Conservation (phyloP, 2,113 vertebrate genomes). For the Nerophis ophidion region DNA sequence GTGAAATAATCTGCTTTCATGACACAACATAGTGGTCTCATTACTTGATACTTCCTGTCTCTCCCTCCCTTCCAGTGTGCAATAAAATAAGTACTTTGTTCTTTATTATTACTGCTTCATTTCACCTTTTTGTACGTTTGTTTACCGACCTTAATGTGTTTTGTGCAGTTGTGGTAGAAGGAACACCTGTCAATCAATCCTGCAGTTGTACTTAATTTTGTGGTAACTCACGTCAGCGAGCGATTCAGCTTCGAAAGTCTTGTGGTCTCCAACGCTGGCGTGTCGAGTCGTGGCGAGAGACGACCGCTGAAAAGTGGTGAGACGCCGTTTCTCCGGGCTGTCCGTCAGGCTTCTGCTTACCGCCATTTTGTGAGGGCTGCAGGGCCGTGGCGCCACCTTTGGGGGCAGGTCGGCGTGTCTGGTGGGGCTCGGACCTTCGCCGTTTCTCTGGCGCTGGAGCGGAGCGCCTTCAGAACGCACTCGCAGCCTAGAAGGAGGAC, state of each 20-base stretch:
- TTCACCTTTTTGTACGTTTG: too few species aligned
- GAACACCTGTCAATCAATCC: too few species aligned
- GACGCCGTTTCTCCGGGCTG: slow-evolving; percentile 90
- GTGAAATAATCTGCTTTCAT: too few species aligned
- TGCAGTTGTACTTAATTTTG: neutral
- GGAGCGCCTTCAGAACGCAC: slow-evolving; percentile 90
- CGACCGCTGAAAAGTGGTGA: slow-evolving; percentile 84
- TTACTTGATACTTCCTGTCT: too few species aligned
- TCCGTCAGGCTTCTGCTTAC: slow-evolving; percentile 80
- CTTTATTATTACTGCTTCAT: too few species aligned
- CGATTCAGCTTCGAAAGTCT: slow-evolving; percentile 91
- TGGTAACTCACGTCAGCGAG: slow-evolving; percentile 80
- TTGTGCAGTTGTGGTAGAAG: too few species aligned
- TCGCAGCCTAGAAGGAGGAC: slow-evolving; percentile 74
- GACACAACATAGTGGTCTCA: too few species aligned
- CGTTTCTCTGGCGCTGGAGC: slow-evolving; percentile 84
- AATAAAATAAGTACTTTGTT: too few species aligned
- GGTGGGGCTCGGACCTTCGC: slow-evolving; percentile 85
- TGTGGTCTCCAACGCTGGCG: slow-evolving; percentile 93
- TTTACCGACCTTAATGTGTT: too few species aligned
- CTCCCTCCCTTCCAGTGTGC: too few species aligned
- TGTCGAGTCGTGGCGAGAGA: slow-evolving; percentile 84
- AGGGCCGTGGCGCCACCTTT: slow-evolving; percentile 87
- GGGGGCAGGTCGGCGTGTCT: slow-evolving; percentile 83
- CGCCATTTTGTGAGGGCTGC: slow-evolving; percentile 91